Percentiles rank a stretch among this genome's conserved stretches.
Evolutionary conservation across 35 echinoderm and acorn worm species (phyloP).

Genomic region (Lytechinus variegatus): DNA sequence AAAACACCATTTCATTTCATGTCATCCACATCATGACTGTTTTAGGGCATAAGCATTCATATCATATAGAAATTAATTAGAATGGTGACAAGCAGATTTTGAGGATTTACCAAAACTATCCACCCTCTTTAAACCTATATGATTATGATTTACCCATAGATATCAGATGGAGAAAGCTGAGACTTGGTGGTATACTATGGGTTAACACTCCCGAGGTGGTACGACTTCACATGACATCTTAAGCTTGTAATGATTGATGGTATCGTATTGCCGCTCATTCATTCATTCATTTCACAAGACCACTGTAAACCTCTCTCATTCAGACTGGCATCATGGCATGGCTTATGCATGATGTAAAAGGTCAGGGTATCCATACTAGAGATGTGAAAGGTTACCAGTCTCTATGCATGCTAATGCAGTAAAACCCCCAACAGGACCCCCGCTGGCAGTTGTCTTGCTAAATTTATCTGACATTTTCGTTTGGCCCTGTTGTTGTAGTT

Average conservation of each 20-base stretch:
- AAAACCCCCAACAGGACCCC: background rate
- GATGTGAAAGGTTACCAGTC: slow-evolving; percentile 31
- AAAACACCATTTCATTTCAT: no score
- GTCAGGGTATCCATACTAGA: background rate
- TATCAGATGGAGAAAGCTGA: background rate
- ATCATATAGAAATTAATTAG: no score
- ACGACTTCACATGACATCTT: background rate
- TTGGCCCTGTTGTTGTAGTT: background rate
- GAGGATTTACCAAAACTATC: no score
- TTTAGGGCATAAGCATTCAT: no score
- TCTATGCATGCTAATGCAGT: background rate
- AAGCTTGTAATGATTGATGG: background rate
- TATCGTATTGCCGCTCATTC: background rate
- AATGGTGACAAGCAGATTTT: no score
- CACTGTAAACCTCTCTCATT: background rate
- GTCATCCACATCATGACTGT: no score
- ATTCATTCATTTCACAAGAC: background rate
- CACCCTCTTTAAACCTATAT: no score
- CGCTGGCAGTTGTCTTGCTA: slow-evolving; percentile 16
- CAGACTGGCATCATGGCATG: slow-evolving; percentile 21
- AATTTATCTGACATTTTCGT: slow-evolving; percentile 14
- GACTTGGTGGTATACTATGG: background rate
- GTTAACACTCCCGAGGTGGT: background rate
- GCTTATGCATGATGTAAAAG: background rate
- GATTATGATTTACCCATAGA: background rate